These are phyloP conservation scores for Coptodon bakossiorum DNA, from an alignment of 2,113 vertebrate genomes.

Conservation along the genomic window DNA sequence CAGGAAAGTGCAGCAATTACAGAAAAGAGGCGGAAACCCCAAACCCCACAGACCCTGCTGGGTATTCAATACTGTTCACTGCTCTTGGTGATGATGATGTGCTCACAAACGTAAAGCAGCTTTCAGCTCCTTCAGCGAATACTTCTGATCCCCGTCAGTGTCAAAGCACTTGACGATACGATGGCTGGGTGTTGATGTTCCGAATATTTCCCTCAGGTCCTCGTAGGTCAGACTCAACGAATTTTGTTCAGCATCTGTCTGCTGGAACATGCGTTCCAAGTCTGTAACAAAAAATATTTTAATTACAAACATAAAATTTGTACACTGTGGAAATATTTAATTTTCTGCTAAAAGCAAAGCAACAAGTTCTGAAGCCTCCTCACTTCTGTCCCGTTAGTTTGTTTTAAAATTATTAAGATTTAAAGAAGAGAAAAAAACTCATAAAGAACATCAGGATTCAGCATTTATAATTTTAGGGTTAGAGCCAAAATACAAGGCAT, in stretches of 20 bases:
- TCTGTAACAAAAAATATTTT: constrained; percentile 35
- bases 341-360: neutral
- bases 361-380: neutral
- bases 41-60: neutral
- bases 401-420: neutral
- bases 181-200: constrained; percentile 17
- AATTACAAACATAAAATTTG: neutral
- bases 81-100: neutral
- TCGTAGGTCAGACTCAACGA: constrained; percentile 33
- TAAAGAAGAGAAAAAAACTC: neutral
- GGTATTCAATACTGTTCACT: constrained; percentile 50
- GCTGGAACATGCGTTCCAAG: constrained; percentile 45
- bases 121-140: constrained; percentile 55
- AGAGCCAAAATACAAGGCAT: neutral
- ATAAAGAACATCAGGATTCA: neutral
- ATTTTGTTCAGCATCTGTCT: neutral
- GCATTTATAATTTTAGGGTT: neutral
- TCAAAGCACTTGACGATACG: constrained; percentile 51
- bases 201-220: constrained; percentile 42
- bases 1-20: constrained; percentile 59
- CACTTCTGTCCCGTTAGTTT: neutral
- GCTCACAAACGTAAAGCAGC: constrained; percentile 57
- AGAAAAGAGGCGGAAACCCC: neutral
- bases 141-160: constrained; percentile 46
- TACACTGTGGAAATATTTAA: neutral